Evolutionary conservation across 1,140 invertebrate genomes (phyloP).

Genomic region (Zaprionus africanus): DNA sequence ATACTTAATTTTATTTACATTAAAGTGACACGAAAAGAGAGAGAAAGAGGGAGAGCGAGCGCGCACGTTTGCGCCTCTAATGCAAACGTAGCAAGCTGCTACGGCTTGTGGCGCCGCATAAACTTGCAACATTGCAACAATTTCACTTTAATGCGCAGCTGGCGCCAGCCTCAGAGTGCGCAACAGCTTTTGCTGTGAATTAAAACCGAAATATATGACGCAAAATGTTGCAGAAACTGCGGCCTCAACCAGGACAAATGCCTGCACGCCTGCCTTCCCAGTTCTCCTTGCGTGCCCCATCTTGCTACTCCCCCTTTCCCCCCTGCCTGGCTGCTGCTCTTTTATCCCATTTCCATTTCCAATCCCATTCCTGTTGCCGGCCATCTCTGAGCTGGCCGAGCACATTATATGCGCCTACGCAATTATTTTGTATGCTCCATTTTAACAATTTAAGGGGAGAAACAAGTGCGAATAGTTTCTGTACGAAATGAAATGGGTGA

Average conservation of each 20-base stretch:
- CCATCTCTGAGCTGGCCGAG: constrained; percentile 22
- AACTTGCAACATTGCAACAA: constrained; percentile 45
- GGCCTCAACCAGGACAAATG: constrained; percentile 14
- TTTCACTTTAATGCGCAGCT: constrained; percentile 40
- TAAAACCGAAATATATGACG: constrained; percentile 44
- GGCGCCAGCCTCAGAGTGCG: constrained; percentile 22
- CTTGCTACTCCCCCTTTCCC: not conserved
- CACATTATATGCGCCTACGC: constrained; percentile 54
- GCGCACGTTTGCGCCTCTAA: not conserved
- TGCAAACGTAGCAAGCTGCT: not conserved
- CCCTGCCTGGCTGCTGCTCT: not conserved
- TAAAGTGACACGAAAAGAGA: not conserved
- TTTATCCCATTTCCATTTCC: constrained; percentile 6
- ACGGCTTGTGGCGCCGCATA: constrained; percentile 4
- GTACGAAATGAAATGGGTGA: not conserved
- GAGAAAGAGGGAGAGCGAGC: not conserved
- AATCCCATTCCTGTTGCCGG: constrained; percentile 14
- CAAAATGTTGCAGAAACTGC: constrained; percentile 46
- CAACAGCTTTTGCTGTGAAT: constrained; percentile 40
- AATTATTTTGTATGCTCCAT: constrained; percentile 59
- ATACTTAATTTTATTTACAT: not conserved
- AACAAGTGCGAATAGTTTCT: constrained; percentile 1
- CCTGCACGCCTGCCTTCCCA: not conserved
- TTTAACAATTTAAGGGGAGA: constrained; percentile 48
- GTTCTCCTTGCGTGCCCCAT: not conserved